Base-by-base conservation (phyloP, 53 echinoderm and acorn worm genomes). In the Henricia sp. region DNA sequence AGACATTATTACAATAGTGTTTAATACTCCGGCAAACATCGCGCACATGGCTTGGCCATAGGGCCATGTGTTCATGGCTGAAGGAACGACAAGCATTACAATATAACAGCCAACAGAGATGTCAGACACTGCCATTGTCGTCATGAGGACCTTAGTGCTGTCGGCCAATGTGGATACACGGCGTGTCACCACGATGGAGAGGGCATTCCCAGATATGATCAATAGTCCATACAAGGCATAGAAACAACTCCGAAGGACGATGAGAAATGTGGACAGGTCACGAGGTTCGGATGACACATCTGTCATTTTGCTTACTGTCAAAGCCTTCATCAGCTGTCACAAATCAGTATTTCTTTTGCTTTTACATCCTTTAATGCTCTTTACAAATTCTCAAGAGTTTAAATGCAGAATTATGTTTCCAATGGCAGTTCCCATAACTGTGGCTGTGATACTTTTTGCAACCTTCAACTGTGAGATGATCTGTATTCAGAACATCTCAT, bases 111-210 rank as follows among this genome's bases (percentile, higher is more conserved):
- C 75, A 57, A 75, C 58, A 23, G 58, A 17, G 10, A 75, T 56
- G 59, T 75, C 75, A 27, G 14, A 57, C 40, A 25, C 75, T 3
- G 75, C 58, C 76, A 76, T 1, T 48, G 68, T 26, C 9, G 51
- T 82, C 68, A 67, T 68, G 46, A 82, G 68, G 14, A 59, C 59
- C 76, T 76, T 76, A 43, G 76, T 76, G 59, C 57, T 76, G 43
- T 76, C 76, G 4, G 76, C 76, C 27, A 76, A 42, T 39, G 24
- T 58, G 12, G 76, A 25, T 3, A 76, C 76, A 16, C 59, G 59
- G 25, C 76, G 57, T 24, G 76, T 76, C 76, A 76, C 76, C 1
- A 59, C 57, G 30, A 76, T 76, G 36, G 76, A 76, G 19, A 76
- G 57, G 42, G 58, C 42, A 42, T 76, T 76, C 24, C 76, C 76